phyloP scores from a whole-genome alignment of 2,113 vertebrate genomes.

The Herpailurus yagouaroundi region DNA sequence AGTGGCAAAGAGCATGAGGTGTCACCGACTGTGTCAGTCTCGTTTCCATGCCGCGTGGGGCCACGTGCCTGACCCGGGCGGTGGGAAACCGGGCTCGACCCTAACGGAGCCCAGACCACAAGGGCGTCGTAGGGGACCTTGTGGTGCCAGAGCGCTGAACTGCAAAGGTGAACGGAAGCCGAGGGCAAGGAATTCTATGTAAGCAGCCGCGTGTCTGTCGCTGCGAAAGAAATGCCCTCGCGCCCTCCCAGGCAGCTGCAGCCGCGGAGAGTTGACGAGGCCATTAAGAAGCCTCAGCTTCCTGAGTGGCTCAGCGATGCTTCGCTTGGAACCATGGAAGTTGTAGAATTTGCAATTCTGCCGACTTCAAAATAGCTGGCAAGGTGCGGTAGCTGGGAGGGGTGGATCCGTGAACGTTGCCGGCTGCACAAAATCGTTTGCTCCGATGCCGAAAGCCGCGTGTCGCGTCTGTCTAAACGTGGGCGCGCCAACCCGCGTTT shows the following conservation, averaged over 20 bases:
- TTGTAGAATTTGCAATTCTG: neutral
- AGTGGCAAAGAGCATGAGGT: neutral
- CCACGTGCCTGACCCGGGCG: neutral
- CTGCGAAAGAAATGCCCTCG: neutral
- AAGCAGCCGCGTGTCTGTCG: rapidly evolving
- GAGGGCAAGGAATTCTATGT: rapidly evolving
- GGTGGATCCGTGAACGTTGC: rapidly evolving
- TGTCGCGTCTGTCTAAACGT: rapidly evolving
- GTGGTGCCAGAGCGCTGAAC: no score
- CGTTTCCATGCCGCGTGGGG: neutral
- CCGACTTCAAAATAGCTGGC: neutral
- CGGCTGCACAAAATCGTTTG: rapidly evolving
- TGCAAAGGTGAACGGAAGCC: neutral
- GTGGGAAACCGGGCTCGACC: neutral
- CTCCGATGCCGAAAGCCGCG: neutral
- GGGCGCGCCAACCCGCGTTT: rapidly evolving
- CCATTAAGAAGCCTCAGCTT: neutral
- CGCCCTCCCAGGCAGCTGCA: neutral
- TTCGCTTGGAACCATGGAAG: rapidly evolving
- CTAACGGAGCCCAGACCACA: neutral
- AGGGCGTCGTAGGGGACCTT: rapidly evolving
- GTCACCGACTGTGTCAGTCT: rapidly evolving
- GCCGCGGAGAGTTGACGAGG: rapidly evolving
- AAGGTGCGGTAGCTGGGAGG: neutral
- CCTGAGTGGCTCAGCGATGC: rapidly evolving